phyloP scores from a whole-genome alignment of 2,113 vertebrate species.

The Acinonyx jubatus region DNA sequence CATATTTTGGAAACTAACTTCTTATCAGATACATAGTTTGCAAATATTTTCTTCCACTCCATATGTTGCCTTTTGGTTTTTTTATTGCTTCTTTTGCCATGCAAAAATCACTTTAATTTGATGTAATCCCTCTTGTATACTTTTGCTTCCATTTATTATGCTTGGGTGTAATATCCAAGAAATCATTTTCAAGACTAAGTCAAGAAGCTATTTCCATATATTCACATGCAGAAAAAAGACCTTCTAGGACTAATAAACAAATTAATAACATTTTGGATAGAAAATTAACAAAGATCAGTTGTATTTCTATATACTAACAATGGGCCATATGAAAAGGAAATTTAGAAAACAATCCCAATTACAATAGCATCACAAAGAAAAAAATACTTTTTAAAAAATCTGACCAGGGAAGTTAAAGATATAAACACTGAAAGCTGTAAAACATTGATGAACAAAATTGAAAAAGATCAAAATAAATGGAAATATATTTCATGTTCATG shows the following conservation, averaged over 20 bases:
- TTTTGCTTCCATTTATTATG: not conserved
- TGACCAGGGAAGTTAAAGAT: not conserved
- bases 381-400: not conserved
- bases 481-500: not conserved
- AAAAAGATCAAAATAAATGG: not conserved
- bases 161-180: not conserved
- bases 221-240: not conserved
- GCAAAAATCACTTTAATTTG: not conserved
- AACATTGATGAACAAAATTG: not conserved
- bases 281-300: not conserved
- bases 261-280: not conserved
- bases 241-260: not conserved
- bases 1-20: not conserved
- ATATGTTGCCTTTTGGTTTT: not conserved
- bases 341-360: not conserved
- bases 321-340: not conserved
- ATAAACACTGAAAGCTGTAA: not conserved
- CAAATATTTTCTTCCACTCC: not conserved
- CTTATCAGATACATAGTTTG: not conserved
- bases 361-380: not conserved
- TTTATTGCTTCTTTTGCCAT: not conserved
- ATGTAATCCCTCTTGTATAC: not conserved
- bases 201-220: not conserved
- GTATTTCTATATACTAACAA: not conserved
- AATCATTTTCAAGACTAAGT: not conserved